These are phyloP conservation scores for Drosophila mulleri DNA, from an alignment of 2,888 invertebrate species.

Conservation along the genomic window DNA sequence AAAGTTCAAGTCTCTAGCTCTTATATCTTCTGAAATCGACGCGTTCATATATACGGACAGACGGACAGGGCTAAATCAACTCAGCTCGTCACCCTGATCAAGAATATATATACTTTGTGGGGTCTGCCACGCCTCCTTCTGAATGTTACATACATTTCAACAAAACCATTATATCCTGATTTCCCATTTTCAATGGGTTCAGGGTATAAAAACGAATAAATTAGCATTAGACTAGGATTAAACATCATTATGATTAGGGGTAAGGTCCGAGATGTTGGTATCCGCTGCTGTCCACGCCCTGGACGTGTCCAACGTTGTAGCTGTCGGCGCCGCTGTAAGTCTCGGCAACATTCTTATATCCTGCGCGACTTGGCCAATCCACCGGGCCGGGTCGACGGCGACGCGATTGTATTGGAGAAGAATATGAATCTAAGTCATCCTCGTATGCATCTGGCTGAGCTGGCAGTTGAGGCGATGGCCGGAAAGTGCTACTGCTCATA, in stretches of 20 bases:
- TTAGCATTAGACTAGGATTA: conserved; percentile 21
- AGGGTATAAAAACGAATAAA: no score
- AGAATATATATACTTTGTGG: no score
- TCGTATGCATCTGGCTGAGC: conserved; percentile 38
- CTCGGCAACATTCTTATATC: conserved; percentile 45
- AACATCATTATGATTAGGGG: conserved; percentile 24
- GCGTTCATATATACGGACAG: no score
- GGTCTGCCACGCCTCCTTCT: no score
- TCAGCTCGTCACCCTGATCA: no score
- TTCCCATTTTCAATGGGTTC: no score
- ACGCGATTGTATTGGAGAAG: conserved; percentile 33
- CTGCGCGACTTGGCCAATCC: conserved; percentile 43
- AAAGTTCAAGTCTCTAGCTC: no score
- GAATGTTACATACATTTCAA: no score
- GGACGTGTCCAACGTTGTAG: conserved; percentile 80
- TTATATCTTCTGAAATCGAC: no score
- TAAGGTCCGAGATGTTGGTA: conserved; percentile 74
- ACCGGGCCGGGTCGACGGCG: conserved; percentile 53
- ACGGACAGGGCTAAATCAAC: no score
- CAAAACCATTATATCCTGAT: no score
- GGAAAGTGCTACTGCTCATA: conserved; percentile 42
- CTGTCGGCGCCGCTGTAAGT: conserved; percentile 81
- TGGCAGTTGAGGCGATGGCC: conserved; percentile 62
- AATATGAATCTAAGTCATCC: conserved; percentile 51
- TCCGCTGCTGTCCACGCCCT: conserved; percentile 68